Evolutionary conservation across 2,113 vertebrate genomes (phyloP).

Genomic region (Sclerurus mexicanus): DNA sequence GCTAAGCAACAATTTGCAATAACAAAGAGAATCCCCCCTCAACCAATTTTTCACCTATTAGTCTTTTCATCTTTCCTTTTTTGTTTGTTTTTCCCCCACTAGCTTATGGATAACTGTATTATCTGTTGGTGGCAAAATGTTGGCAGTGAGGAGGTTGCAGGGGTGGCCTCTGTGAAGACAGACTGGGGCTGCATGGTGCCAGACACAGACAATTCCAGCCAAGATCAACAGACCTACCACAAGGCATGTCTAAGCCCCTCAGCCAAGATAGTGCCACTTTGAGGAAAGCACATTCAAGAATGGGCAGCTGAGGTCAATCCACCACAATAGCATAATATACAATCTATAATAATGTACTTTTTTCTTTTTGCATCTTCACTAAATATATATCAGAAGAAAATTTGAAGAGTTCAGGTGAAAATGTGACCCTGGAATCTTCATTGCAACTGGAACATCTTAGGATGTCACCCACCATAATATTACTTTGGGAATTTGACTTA

Average conservation of each 20-base stretch:
- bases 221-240: accelerated
- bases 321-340: background rate
- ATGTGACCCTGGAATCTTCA: background rate
- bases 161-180: too few species aligned
- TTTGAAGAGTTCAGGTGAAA: background rate
- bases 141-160: background rate
- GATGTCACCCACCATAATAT: background rate
- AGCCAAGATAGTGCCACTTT: accelerated
- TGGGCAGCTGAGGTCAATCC: background rate
- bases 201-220: background rate
- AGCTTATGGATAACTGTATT: background rate
- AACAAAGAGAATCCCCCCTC: background rate
- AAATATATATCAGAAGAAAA: background rate
- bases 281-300: background rate
- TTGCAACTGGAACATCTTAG: background rate
- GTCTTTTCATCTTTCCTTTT: accelerated
- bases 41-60: background rate
- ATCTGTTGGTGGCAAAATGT: background rate
- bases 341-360: background rate
- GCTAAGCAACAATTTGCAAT: background rate
- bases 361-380: background rate
- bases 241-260: background rate
- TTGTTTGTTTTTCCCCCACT: accelerated
- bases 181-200: accelerated
- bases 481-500: background rate